A percentile compares a stretch with the other conserved stretches of the same genome.
phyloP scores from a whole-genome alignment of 2,888 invertebrate genomes.

The Pandemis heparana region DNA sequence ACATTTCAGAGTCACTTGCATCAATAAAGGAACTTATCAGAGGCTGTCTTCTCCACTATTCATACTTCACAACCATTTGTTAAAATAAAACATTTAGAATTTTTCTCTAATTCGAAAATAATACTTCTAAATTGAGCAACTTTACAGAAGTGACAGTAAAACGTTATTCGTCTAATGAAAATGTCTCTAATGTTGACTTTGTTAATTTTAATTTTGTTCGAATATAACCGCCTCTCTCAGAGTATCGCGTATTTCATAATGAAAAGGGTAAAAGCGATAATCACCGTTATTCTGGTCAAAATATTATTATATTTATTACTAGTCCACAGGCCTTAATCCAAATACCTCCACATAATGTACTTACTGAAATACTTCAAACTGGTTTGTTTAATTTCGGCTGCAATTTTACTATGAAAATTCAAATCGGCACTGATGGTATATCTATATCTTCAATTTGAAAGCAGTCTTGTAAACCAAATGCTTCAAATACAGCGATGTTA shows the following conservation, averaged over 20 bases:
- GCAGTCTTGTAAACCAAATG: neutral
- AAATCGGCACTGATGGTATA: no score
- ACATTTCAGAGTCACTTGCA: conserved; percentile 75
- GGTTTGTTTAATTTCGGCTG: conserved; percentile 1
- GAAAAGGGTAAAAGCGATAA: conserved; percentile 13
- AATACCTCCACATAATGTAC: conserved; percentile 22
- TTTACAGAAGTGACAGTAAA: conserved; percentile 74
- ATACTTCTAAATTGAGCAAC: conserved; percentile 79
- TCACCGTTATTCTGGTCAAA: conserved; percentile 11
- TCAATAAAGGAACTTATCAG: conserved; percentile 68
- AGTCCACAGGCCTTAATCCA: conserved; percentile 11
- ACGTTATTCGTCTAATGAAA: conserved; percentile 70
- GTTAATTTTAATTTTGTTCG: neutral
- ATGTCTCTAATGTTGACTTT: neutral
- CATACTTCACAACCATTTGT: conserved; percentile 77
- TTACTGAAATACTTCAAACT: conserved; percentile 23
- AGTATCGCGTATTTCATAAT: conserved; percentile 5
- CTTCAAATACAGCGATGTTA: neutral
- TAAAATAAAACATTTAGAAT: conserved; percentile 56
- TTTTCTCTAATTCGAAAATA: conserved; percentile 61
- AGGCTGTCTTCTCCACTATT: conserved; percentile 63
- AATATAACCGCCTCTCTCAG: neutral
- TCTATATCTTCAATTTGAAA: no score
- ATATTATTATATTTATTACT: conserved; percentile 21
- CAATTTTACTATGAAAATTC: neutral